Evolutionary conservation across 2,888 invertebrate genomes (phyloP), one percentile per base, ranked within the genome.

Genomic region (Drosophila kanekoi): DNA sequence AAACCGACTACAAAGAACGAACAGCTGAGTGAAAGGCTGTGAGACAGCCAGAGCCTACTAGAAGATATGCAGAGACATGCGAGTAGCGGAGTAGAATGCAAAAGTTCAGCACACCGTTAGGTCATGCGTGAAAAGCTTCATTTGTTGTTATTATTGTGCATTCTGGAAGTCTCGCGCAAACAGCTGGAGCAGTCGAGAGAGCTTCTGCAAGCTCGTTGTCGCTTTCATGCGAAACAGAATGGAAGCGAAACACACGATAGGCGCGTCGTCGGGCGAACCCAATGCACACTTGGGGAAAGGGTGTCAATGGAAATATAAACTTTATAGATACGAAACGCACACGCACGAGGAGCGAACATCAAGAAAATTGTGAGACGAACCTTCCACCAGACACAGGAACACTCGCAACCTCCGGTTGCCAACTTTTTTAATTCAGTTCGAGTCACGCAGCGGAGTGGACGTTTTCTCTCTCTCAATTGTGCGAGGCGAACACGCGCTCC

Each of bases 361-460:
- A 73, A 79, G 76, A 53, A 68, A 64, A 61, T 47, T 41, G 58
- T 44, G 66, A 69, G 61, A 54, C 40, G 43, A 49, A 65, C 60
- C 65, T 74, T 71, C 61, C 69, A 74, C 43, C 68, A 63, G 61
- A 23, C 44, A 63, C 64, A 60, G 62, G 3, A 61, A 66, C 35
- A 56, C 44, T 54, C 53, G 8, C 51, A 48, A 18, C 47, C 45
- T 43, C 57, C 61, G 64, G 76, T 41, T 63, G 77, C 59, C 68
- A 67, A 56, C 72, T 74, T 87, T 28, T 84, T 87, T 82, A 90
- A 90, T 90, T 76, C 84, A 91, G 91, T 90, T 90, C 84, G 83
- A 90, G 89, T 79, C 82, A 85, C 74, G 73, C 72, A 76, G 73
- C 87, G 79, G 65, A 81, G 89, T 85, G 89, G 85, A 85, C 84